phyloP scores from a whole-genome alignment of 2,113 vertebrate genomes.

The Phoxinus phoxinus region DNA sequence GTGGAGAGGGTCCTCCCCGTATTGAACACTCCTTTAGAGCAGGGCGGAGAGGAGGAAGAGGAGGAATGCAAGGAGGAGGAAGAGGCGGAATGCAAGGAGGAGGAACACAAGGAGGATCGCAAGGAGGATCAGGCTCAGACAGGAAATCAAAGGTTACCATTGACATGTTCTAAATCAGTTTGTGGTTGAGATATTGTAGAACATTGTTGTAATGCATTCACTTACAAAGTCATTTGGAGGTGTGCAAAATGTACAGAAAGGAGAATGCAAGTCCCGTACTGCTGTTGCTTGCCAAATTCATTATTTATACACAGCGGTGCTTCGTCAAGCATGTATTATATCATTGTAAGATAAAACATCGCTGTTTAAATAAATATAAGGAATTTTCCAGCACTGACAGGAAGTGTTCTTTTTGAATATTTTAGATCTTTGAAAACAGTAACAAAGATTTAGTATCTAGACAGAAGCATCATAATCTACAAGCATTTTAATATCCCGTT shows the following conservation, averaged over 20 bases:
- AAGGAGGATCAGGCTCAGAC: constrained; percentile 63
- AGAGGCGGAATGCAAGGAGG: constrained; percentile 47
- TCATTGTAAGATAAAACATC: neutral
- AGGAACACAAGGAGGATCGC: constrained; percentile 44
- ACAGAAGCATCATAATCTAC: neutral
- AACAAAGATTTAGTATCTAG: neutral
- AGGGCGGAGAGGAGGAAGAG: constrained; percentile 44
- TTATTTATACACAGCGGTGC: neutral
- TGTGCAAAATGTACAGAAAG: neutral
- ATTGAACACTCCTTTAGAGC: constrained; percentile 50
- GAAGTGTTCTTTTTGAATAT: neutral
- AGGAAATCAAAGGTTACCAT: constrained; percentile 76
- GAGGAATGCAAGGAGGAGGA: constrained; percentile 45
- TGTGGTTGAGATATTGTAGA: neutral
- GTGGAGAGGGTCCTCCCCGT: constrained; percentile 60
- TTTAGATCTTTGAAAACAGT: neutral
- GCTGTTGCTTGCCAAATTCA: neutral
- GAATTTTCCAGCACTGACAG: neutral
- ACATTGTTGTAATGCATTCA: neutral
- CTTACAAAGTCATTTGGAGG: constrained; percentile 10
- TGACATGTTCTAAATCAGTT: neutral
- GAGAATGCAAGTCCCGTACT: neutral
- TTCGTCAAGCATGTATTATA: neutral
- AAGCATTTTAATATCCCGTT: neutral
- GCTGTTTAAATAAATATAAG: neutral